Conservation (phyloP, 2,113 vertebrate species). For the Rattus norvegicus region DNA sequence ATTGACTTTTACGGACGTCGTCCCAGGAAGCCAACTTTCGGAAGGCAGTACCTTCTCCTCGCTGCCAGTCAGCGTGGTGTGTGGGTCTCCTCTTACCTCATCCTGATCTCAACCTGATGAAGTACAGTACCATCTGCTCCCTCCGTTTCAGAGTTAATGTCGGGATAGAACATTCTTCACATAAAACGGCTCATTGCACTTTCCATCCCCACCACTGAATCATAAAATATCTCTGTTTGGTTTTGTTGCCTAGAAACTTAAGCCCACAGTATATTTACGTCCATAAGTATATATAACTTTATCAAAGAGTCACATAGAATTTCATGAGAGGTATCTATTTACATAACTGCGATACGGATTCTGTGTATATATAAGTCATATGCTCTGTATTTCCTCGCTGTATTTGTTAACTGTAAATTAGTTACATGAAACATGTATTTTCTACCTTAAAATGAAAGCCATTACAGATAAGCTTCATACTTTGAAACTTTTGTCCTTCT, state of each 20-base stretch:
- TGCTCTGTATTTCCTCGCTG: neutral
- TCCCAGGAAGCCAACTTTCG: neutral
- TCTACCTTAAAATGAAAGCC: neutral
- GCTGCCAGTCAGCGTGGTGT: neutral
- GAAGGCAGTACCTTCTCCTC: neutral
- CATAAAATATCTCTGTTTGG: neutral
- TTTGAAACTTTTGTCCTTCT: neutral
- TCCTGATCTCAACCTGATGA: neutral
- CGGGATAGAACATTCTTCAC: neutral
- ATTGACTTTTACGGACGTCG: neutral
- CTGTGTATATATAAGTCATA: neutral
- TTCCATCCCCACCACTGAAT: neutral
- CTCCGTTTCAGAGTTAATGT: neutral
- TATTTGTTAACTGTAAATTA: neutral
- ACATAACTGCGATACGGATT: neutral
- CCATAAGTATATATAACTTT: neutral
- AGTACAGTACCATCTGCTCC: neutral
- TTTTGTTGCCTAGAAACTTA: constrained; percentile 29
- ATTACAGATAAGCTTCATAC: neutral
- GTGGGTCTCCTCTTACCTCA: neutral
- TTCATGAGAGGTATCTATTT: constrained; percentile 5
- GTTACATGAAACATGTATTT: constrained; percentile 8
- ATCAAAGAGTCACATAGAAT: neutral
- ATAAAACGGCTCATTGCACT: neutral
- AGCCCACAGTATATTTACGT: neutral